Evolutionary conservation across 2,113 vertebrate genomes (phyloP), one percentile per base, ranked within the genome.

Genomic region (Lathamus discolor): DNA sequence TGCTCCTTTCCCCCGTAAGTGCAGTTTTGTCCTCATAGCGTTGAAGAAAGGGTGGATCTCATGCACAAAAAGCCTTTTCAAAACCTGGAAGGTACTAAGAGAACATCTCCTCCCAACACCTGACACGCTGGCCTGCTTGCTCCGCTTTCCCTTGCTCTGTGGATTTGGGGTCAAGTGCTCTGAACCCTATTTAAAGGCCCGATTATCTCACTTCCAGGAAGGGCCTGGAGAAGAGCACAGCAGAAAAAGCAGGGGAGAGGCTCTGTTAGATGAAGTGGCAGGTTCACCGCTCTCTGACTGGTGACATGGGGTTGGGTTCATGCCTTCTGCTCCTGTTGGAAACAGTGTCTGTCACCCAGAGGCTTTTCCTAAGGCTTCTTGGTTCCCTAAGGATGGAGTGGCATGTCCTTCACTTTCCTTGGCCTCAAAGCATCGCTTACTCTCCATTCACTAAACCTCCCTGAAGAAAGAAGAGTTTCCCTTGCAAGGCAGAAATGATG

Each of bases 1-100:
- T 98, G 96, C 92, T 97, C 83, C 86, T 97, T 97, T 97, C 89
- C 92, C 96, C 92, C n/a, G 43, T 97, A 98, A 98, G 96, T 96
- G 97, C 92, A 95, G 86, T 97, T 98, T 97, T 96, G 95, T 97
- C 97, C 97, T 98, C 96, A 51, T 82, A 90, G 92, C 95, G 97
- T 98, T 97, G 96, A 96, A 94, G 95, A 97, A 93, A 96, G 55
- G 86, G 87, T 80, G 77, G 78, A 69, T 96, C 67, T 95, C 64
- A 63, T 37, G 49, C 83, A 73, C 92, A 62, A 97, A 97, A 97
- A 93, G 12, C 86, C 69, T 83, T 83, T 88, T 96, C 93, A 83
- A 82, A 93, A 23, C 20, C 85, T 68, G 78, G 70, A 91, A 97
- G 55, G 85, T 94, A 87, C 79, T 85, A 77, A 90, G 80, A 96